Percentiles rank a stretch among this genome's conserved stretches.
Evolutionary conservation across 2,888 invertebrate genomes (phyloP).

Genomic region (Drosophila demipolita): DNA sequence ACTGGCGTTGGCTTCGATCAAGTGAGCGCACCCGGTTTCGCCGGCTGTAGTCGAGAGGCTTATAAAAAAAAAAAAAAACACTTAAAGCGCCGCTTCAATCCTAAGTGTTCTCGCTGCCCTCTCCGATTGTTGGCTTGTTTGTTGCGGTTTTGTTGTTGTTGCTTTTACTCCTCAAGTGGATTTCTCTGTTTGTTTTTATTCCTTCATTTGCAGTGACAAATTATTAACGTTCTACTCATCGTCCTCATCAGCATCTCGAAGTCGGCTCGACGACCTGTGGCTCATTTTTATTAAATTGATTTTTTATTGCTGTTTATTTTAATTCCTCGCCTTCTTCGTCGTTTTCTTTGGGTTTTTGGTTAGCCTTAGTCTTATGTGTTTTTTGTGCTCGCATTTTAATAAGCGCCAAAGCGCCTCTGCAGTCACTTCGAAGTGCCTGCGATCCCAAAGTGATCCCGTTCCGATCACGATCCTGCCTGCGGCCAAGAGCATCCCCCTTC

Average conservation of each 20-base stretch:
- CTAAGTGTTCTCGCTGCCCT: slow-evolving; percentile 57
- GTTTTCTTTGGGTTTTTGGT: slow-evolving; percentile 23
- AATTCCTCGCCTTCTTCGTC: slow-evolving; percentile 57
- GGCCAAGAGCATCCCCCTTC: slow-evolving; percentile 20
- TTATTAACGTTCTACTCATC: slow-evolving; percentile 81
- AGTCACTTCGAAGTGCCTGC: slow-evolving; percentile 45
- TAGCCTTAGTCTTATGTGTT: slow-evolving; percentile 19
- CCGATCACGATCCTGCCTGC: slow-evolving; percentile 40
- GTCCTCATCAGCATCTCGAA: slow-evolving; percentile 38
- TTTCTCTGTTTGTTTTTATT: slow-evolving; percentile 81
- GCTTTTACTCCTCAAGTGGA: slow-evolving; percentile 71
- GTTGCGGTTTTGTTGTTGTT: slow-evolving; percentile 28
- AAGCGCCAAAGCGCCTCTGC: slow-evolving; percentile 70
- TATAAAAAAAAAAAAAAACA: slow-evolving; percentile 56
- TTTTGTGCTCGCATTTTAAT: slow-evolving; percentile 64
- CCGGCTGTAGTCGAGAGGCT: slow-evolving; percentile 24
- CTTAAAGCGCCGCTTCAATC: slow-evolving; percentile 77
- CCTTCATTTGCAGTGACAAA: slow-evolving; percentile 83
- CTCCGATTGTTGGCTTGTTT: slow-evolving; percentile 34
- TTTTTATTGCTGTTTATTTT: slow-evolving; percentile 83
- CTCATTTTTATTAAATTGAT: slow-evolving; percentile 77
- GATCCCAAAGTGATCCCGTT: slow-evolving; percentile 36
- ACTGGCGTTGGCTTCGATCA: slow-evolving; percentile 36
- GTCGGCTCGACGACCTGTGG: slow-evolving; percentile 44
- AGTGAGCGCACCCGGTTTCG: slow-evolving; percentile 42